These are phyloP conservation scores for Thripadectes ignobilis DNA, from an alignment of 2,797 vertebrate species.

Conservation along the genomic window DNA sequence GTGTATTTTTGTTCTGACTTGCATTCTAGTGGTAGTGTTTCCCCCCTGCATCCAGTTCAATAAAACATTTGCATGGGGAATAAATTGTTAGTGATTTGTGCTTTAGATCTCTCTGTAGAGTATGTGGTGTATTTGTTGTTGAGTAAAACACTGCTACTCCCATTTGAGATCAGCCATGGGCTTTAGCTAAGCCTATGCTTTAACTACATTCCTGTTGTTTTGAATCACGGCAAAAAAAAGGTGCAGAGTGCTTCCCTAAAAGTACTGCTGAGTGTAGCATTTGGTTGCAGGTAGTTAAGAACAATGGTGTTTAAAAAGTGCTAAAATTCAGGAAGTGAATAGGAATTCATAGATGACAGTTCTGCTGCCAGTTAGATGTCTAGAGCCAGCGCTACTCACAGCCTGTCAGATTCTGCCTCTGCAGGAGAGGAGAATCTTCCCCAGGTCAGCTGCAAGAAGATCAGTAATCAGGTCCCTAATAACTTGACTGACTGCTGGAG, in stretches of 20 bases:
- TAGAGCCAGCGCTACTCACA: neutral
- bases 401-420: neutral
- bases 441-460: neutral
- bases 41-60: neutral
- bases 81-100: neutral
- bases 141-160: neutral
- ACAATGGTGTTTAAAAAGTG: neutral
- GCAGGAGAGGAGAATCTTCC: neutral
- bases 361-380: neutral
- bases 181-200: neutral
- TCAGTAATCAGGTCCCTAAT: neutral
- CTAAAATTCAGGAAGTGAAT: neutral
- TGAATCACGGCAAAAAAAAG: neutral
- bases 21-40: neutral
- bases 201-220: neutral
- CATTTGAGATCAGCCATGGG: neutral
- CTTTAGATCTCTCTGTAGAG: neutral
- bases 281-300: neutral
- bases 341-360: neutral
- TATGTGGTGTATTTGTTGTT: neutral
- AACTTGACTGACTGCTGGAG: neutral
- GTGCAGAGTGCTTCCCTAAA: neutral
- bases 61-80: neutral
- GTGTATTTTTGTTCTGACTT: neutral
- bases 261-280: neutral